Percentiles rank a stretch among this genome's conserved stretches.
Conservation (phyloP, 2,888 invertebrate genomes). For the Torymus aiolomorphi region DNA sequence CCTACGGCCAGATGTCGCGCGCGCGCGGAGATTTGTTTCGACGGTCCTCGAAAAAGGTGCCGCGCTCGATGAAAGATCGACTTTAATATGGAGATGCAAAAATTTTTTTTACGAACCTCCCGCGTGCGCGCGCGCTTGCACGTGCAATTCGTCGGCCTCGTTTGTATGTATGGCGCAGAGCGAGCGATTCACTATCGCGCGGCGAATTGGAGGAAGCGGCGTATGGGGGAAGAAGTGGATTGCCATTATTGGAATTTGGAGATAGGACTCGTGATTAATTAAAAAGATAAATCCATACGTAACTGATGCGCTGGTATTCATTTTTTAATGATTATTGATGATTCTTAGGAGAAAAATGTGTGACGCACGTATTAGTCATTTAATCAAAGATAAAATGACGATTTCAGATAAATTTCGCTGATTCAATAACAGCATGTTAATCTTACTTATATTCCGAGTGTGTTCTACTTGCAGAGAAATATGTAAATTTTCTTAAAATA, state of each 20-base stretch:
- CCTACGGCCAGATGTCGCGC: conserved; percentile 26
- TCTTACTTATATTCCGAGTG: no score
- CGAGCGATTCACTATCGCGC: not conserved
- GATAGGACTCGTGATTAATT: not conserved
- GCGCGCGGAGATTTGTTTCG: not conserved
- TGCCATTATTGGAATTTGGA: not conserved
- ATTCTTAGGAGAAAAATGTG: no score
- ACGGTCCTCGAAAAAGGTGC: not conserved
- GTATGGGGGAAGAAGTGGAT: not conserved
- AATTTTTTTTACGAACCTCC: conserved; percentile 1
- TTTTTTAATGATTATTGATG: no score
- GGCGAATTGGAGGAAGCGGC: no score
- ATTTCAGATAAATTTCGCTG: no score
- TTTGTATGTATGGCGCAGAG: not conserved
- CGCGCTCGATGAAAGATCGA: conserved; percentile 27
- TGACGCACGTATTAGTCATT: no score
- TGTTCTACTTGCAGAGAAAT: no score
- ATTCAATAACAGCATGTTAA: no score
- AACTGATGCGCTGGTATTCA: not conserved
- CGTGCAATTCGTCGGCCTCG: not conserved
- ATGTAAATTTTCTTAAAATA: no score
- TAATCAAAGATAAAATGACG: no score
- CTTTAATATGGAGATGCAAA: conserved; percentile 41
- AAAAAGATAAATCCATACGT: not conserved
- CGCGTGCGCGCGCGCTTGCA: not conserved